Base-by-base conservation (phyloP, 2,113 vertebrate genomes). In the Ammodytes dubius region DNA sequence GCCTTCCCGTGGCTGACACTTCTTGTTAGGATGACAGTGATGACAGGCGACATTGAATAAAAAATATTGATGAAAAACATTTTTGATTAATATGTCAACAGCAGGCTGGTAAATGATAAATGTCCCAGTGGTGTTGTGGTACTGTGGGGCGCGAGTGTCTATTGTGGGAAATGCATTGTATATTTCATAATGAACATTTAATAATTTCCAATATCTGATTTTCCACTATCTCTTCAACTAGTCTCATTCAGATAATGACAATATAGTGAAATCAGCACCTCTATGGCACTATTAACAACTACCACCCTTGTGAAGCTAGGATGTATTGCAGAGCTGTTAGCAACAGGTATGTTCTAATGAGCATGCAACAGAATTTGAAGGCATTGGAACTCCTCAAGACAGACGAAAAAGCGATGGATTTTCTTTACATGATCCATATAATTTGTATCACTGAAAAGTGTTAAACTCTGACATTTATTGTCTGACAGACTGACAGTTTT, bases 11-110 rank as follows among this genome's bases (percentile, higher is more conserved):
- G 63, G 73, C 85, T 76, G 87, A 89, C 63, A 68, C 84, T 78
- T 77, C 77, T 88, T 80, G 85, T 88, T 91, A 89, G 79, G 72
- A 87, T 82, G 88, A 84, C 88, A 87, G 66, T 6, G 79, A 88
- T 88, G 88, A 89, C 82, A 69, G 68, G 80, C 69, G 72, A 84
- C 79, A 74, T 7, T 3, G 50, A 86, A 83, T 79, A 74, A 89
- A 64, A 7, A 47, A 74, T 83, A 87, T 84, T 84, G 82, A 89
- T 89, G 80, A 87, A 91, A 88, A 82, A 58, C 46, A 50, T 67
- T 73, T 27, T 77, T 73, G 82, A 92, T 86, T 88, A 83, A 86
- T 74, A 70, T 77, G 61, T 75, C 79, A 78, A 37, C 68, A 64
- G 54, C 45, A 47, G 52, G 73, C 68, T 70, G 63, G 37, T 14